Evolutionary conservation across 2,888 invertebrate genomes (phyloP), one percentile per base, ranked within the genome.

Genomic region (Alloplasta piceator): DNA sequence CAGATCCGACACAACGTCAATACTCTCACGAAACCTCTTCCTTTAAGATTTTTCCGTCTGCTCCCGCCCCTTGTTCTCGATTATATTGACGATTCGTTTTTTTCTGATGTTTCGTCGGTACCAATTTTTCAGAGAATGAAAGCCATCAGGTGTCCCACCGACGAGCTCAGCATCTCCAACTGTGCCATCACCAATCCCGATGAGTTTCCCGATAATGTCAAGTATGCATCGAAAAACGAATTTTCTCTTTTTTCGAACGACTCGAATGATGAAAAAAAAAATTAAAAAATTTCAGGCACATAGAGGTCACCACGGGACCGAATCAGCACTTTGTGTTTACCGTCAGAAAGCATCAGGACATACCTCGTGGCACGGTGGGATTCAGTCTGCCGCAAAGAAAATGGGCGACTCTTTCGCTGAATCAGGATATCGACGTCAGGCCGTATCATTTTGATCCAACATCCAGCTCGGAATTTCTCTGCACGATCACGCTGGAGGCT

Each of bases 301-400:
- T 98, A 78, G 96, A 96, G 91, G 94, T 98, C n/a, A 94, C 95
- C 0, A 97, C 97, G 2, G 97, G 96, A 6, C 95, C 96, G 0
- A 95, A 96, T 0, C 96, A 96, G 89, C 95, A 95, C 88, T 98
- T 95, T 92, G 94, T 98, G 41, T 99, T 99, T 92, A 96, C 98
- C 0, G 93, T 98, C 74, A 95, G 94, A 88, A 94, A 95, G 82
- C 96, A 96, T 90, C n/a, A n/a, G n/a, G 95, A 95, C 67, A 95
- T 99, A 72, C 95, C 96, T n/a, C 94, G 95, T 80, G 97, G 97
- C 14, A 94, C 95, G 80, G 95, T 99, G 82, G 99, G 98, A 0
- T 99, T 99, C 92, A 98, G 98, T 85, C 94, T 98, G 84, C 97
- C 97, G 0, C 98, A 99, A 91, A 94, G 99, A 86, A 98, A 98